These are phyloP conservation scores for Neostethus bicornis DNA, from an alignment of 2,797 vertebrate species.

Conservation along the genomic window DNA sequence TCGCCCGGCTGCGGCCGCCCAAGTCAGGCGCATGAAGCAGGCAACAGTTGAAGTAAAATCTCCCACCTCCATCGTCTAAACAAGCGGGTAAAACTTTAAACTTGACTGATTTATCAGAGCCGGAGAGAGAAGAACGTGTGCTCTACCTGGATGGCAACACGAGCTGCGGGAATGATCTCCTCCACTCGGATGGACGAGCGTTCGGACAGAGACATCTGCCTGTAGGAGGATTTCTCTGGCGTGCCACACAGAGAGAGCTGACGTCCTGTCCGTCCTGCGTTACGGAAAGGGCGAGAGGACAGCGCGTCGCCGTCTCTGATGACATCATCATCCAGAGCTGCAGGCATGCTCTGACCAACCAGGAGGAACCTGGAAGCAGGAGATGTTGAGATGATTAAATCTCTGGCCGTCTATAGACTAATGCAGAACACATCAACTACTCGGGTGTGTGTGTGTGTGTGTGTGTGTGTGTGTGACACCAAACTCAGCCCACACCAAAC, in stretches of 20 bases:
- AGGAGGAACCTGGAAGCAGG: conserved; percentile 87
- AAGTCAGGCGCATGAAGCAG: conserved; percentile 97
- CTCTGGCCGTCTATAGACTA: neutral
- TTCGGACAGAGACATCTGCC: conserved; percentile 95
- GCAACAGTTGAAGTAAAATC: conserved; percentile 97
- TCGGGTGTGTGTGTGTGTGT: neutral
- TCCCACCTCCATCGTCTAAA: conserved; percentile 95
- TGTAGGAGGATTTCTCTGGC: conserved; percentile 94
- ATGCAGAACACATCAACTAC: too few species aligned
- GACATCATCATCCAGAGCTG: conserved; percentile 90
- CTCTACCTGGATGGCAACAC: conserved; percentile 94
- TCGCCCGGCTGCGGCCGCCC: conserved; percentile 96
- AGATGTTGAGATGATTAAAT: neutral
- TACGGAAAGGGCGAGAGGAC: conserved; percentile 95
- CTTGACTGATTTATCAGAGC: neutral
- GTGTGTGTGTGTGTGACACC: too few species aligned
- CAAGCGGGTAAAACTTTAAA: conserved; percentile 1
- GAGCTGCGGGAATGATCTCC: conserved; percentile 96
- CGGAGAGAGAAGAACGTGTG: neutral
- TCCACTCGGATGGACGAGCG: conserved; percentile 97
- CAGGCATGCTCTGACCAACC: conserved; percentile 96
- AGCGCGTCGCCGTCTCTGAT: conserved; percentile 91
- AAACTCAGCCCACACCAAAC: too few species aligned
- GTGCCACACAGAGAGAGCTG: conserved; percentile 96
- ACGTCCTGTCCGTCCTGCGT: conserved; percentile 85